Percentiles rank a stretch among this genome's conserved stretches.
These are phyloP conservation scores for Hyposmocoma kahamanoa DNA, from an alignment of 1,140 invertebrate genomes.

Conservation along the genomic window DNA sequence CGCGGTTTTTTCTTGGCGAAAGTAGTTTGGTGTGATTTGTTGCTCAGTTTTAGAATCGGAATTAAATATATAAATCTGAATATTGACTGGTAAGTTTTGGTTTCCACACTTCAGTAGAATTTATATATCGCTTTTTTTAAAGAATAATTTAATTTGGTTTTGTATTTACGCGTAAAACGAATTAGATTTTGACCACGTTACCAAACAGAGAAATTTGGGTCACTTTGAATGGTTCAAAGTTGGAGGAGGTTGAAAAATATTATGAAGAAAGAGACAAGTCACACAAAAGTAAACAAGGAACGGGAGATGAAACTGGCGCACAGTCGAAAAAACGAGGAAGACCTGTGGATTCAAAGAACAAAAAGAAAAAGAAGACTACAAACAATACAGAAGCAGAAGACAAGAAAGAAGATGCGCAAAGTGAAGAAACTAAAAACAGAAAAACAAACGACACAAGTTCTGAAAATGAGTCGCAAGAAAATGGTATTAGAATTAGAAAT, in stretches of 20 bases:
- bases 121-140: too few species aligned
- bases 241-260: neutral
- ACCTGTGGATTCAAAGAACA: neutral
- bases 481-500: neutral
- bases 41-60: too few species aligned
- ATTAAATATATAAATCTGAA: too few species aligned
- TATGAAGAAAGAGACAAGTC: neutral
- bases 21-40: too few species aligned
- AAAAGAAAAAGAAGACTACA: neutral
- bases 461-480: neutral
- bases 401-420: neutral
- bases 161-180: neutral
- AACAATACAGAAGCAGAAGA: neutral
- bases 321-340: neutral
- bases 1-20: too few species aligned
- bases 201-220: too few species aligned
- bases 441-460: too few species aligned
- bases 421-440: neutral
- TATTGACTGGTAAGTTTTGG: too few species aligned
- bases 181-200: too few species aligned
- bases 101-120: too few species aligned
- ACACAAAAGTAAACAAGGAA: neutral
- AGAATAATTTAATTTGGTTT: neutral
- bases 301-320: neutral
- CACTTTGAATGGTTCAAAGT: conserved; percentile 2